Conservation (phyloP, 2,888 invertebrate genomes). For the Anagyrus pseudococci region DNA sequence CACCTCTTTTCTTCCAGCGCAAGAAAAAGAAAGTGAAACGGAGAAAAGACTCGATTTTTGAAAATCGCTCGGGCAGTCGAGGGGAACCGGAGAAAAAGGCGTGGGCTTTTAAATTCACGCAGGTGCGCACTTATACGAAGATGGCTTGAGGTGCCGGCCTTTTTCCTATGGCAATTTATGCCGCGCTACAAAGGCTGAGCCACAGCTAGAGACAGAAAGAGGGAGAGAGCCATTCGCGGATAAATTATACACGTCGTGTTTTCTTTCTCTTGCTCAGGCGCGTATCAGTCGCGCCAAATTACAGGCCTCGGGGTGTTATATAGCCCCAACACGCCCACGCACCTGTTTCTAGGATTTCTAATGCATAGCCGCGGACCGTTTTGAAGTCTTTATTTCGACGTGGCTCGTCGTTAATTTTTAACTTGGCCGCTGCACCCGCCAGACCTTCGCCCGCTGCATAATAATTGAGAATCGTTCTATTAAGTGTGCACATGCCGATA, state of each 20-base stretch:
- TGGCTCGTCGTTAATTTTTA: not conserved
- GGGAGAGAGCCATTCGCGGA: conserved; percentile 6
- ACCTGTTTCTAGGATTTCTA: conserved; percentile 37
- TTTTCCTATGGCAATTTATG: conserved; percentile 16
- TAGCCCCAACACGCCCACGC: conserved; percentile 26
- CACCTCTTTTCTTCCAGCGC: no score
- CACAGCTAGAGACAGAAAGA: conserved; percentile 12
- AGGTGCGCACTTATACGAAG: conserved; percentile 22
- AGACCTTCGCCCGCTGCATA: no score
- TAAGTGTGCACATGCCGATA: no score
- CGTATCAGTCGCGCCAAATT: conserved; percentile 33
- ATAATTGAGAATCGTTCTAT: no score
- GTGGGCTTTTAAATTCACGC: no score
- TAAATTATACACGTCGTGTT: conserved; percentile 16
- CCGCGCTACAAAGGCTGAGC: not conserved
- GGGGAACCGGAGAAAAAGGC: no score
- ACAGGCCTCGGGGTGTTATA: conserved; percentile 18
- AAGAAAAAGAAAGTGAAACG: no score
- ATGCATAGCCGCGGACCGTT: conserved; percentile 5
- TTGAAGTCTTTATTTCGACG: conserved; percentile 21
- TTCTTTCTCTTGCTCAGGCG: conserved; percentile 2
- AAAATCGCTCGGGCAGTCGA: no score
- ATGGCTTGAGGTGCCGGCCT: conserved; percentile 19
- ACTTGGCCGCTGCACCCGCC: no score
- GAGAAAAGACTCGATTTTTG: no score